phyloP scores from a whole-genome alignment of 1,140 invertebrate species.

The silkworm (Bombyx mori) region DNA sequence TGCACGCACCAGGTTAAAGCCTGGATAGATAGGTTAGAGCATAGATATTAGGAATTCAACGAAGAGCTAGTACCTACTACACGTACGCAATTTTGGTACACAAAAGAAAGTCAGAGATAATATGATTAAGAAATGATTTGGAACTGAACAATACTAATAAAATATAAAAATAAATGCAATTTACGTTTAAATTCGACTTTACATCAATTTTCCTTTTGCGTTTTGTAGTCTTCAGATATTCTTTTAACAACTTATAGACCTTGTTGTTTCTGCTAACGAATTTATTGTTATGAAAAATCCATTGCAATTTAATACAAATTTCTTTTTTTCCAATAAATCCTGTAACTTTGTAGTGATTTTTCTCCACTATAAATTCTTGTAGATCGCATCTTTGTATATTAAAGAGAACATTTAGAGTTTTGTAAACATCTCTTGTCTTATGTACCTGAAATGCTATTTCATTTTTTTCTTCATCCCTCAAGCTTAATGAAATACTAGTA shows the following conservation, averaged over 20 bases:
- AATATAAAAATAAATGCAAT: too few relatives aligned
- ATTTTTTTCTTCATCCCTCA: constrained; percentile 74
- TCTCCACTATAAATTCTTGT: constrained; percentile 63
- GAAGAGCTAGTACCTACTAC: too few relatives aligned
- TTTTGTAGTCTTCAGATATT: constrained; percentile 1
- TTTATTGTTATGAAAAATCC: constrained; percentile 76
- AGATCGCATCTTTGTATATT: constrained; percentile 55
- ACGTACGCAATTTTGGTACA: too few relatives aligned
- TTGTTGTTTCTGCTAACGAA: constrained; percentile 69
- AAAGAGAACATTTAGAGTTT: constrained; percentile 70
- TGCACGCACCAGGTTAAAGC: too few relatives aligned
- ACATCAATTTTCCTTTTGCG: too few relatives aligned
- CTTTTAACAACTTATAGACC: constrained; percentile 54
- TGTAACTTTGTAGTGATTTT: constrained; percentile 67
- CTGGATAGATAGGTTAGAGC: too few relatives aligned
- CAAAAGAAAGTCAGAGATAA: too few relatives aligned
- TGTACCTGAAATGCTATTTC: constrained; percentile 72
- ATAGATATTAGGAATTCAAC: too few relatives aligned
- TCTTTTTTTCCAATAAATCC: constrained; percentile 71
- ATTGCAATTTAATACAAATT: constrained; percentile 67
- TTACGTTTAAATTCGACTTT: too few relatives aligned
- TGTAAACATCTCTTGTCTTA: constrained; percentile 67
- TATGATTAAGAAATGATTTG: too few relatives aligned
- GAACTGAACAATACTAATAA: too few relatives aligned
- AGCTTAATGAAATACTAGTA: constrained; percentile 71